Evolutionary conservation across 2,888 invertebrate genomes (phyloP), one percentile per base, ranked within the genome.

Genomic region (Agrotis segetum): DNA sequence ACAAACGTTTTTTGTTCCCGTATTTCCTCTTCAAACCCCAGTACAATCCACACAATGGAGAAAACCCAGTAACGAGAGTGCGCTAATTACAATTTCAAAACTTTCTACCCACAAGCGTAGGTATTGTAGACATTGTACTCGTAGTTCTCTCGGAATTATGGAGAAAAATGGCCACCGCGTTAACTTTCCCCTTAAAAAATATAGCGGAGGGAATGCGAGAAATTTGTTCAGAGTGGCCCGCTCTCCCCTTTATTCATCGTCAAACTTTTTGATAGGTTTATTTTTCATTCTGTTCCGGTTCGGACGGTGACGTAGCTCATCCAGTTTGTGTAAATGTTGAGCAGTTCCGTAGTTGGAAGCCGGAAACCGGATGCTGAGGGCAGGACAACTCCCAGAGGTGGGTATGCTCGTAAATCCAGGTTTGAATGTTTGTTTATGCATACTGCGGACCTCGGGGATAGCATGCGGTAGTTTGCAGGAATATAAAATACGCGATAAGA

Each of bases 381-480:
- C 75, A 79, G 74, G 76, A 82, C 79, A 75, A 81, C 72, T 87
- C 89, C 87, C 88, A 60, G 66, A 88, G 86, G 90, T 77, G 75
- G 62, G 73, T 77, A 75, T 71, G 79, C 85, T 86, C 86, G 85
- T 89, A 90, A 90, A 90, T 89, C 85, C 86, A 86, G 85, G 80
- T 87, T 85, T 81, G 83, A 81, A 87, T 84, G 83, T 86, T 88
- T 87, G 88, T 88, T 86, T 87, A 86, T 86, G 84, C 84, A 85
- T 81, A 81, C 77, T 86, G 78, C 79, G 71, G 78, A 76, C 83
- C 83, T 74, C 68, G 29, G 84, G 79, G 82, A 75, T 74, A 70
- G 61, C 19, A 71, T 73, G 80, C 63, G 71, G 74, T 69, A 76
- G 64, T 79, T 82, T 50, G 29, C 47, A 71, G 50, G 74, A 78